A percentile compares a stretch with the other conserved stretches of the same genome.
Conservation (phyloP, 2,113 vertebrate species). For the Thermophis baileyi region DNA sequence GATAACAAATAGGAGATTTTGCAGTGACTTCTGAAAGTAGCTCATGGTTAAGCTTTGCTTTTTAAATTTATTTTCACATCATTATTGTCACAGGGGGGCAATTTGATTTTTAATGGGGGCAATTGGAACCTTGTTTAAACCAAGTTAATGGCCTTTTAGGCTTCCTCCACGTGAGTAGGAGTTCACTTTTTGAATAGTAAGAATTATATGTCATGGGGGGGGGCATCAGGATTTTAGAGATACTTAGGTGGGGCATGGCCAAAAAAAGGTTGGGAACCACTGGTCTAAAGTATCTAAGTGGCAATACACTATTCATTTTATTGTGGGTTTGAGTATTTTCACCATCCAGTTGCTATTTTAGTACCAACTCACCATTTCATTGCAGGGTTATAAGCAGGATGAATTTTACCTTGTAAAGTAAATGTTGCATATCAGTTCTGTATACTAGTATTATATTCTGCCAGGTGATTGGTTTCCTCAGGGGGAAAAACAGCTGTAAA, state of each 20-base stretch:
- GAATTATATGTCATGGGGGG: no score
- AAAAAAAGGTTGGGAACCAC: no score
- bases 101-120: no score
- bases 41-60: neutral
- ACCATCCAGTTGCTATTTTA: neutral
- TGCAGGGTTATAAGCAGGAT: neutral
- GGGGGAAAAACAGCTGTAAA: neutral
- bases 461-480: neutral
- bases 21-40: conserved; percentile 21
- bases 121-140: no score
- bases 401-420: neutral
- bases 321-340: neutral
- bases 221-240: no score
- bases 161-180: no score
- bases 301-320: neutral
- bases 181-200: no score
- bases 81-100: no score
- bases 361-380: neutral
- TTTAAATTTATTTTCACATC: neutral
- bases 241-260: no score
- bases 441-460: neutral
- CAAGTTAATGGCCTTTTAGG: no score
- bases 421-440: neutral
- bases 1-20: conserved; percentile 9
- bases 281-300: conserved; percentile 1